phyloP scores from a whole-genome alignment of 2,888 invertebrate genomes.

The Ormyrus labotus region DNA sequence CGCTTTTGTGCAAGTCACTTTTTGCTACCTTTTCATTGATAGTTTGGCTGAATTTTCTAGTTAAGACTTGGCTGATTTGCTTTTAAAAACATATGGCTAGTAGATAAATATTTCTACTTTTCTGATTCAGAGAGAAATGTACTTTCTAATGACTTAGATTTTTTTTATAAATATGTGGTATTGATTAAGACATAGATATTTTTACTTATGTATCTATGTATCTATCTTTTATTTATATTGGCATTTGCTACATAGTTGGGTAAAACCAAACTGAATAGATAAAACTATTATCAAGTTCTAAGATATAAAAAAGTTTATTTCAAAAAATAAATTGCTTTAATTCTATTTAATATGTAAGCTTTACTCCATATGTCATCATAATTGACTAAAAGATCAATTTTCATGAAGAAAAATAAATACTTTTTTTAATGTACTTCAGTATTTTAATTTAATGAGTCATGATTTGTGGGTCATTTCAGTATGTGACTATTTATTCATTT shows the following conservation, averaged over 20 bases:
- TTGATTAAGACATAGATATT: no score
- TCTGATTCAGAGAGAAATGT: background rate
- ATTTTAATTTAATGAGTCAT: no score
- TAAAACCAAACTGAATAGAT: constrained; percentile 14
- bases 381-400: background rate
- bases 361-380: constrained; percentile 16
- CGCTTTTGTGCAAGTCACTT: constrained; percentile 45
- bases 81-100: constrained; percentile 37
- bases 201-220: no score
- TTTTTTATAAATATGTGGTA: no score
- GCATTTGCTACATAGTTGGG: background rate
- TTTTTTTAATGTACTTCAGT: background rate
- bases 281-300: constrained; percentile 11
- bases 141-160: no score
- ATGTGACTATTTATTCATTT: no score
- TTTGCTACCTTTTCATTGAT: constrained; percentile 31
- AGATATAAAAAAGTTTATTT: constrained; percentile 11
- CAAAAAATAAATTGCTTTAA: background rate
- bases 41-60: background rate
- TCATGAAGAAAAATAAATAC: background rate
- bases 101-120: background rate
- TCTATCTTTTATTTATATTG: no score
- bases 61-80: background rate
- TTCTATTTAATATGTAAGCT: background rate
- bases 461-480: no score